Evolutionary conservation across 2,888 invertebrate genomes (phyloP).

Genomic region (Oxycera nigricornis): DNA sequence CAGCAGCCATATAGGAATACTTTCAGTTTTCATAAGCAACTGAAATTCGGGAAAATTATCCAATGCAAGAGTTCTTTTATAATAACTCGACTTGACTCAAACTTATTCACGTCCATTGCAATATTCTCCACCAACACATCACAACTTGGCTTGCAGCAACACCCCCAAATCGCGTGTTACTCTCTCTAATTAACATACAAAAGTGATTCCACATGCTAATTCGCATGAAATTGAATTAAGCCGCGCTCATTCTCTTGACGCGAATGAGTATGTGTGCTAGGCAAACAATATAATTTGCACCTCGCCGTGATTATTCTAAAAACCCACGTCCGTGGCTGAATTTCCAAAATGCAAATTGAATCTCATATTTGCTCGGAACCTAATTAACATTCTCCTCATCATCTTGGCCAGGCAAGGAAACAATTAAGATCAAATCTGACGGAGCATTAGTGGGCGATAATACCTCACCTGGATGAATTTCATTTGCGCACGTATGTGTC

Average conservation of each 20-base stretch:
- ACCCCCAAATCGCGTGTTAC: no score
- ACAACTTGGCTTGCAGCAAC: no score
- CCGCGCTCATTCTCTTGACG: background rate
- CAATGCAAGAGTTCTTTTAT: no score
- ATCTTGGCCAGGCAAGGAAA: slow-evolving; percentile 25
- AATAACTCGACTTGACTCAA: no score
- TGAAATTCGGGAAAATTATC: no score
- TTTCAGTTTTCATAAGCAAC: no score
- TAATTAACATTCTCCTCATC: slow-evolving; percentile 39
- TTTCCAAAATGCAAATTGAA: background rate
- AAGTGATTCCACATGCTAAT: no score
- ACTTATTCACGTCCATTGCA: no score
- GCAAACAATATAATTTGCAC: slow-evolving; percentile 12
- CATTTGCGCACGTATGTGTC: slow-evolving; percentile 43
- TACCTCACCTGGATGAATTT: slow-evolving; percentile 40
- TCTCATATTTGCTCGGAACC: slow-evolving; percentile 28
- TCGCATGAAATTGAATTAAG: no score
- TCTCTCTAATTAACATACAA: no score
- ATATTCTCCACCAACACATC: no score
- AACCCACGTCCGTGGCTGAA: background rate
- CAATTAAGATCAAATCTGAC: slow-evolving; percentile 43
- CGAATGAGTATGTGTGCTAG: background rate
- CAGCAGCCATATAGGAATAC: no score
- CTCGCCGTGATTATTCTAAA: slow-evolving; percentile 6
- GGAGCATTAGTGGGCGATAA: slow-evolving; percentile 43